Base-by-base conservation (phyloP, 2,888 invertebrate species). In the Cancer borealis region DNA sequence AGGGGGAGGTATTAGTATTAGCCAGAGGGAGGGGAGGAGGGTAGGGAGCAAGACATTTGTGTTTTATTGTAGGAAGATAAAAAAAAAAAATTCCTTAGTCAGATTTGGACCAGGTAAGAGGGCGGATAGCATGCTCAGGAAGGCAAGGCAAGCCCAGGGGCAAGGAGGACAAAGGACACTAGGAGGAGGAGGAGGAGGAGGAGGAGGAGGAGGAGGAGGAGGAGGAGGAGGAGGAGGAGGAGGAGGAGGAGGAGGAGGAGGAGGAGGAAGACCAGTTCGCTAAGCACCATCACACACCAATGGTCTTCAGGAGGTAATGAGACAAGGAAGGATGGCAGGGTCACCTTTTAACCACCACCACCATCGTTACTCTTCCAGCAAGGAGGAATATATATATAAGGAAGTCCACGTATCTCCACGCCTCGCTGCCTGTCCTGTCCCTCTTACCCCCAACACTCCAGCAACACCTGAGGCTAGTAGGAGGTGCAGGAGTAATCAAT, bases 191-290 rank as follows among this genome's bases (percentile, higher is more conserved):
- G 26, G 79, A 26, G 73, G 26, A 73, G 73, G 26, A 73, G 26
- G 73, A 73, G 73, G 73, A 73, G 26, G 73, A 73, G 26, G 73
- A 73, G 26, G 26, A 73, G 5, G 73, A 73, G 66, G 66, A 66
- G 66, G 66, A 66, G 66, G 66, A 66, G 66, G 66, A 66, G 66
- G 66, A 66, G 66, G 21, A 66, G 66, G 66, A 66, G 66, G 66
- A 21, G 17, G 21, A 66, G 66, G 21, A 66, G 66, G n/a, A 1
- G 66, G n/a, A 30, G 26, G 30, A 79, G 79, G 30, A 1, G 79
- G 10, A 26, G 79, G 30, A 26, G 12, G 30, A 14, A 26, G 30
- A 6, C 30, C 26, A 10, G 30, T 30, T 79, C 30, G 79, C 79
- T 21, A 30, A 79, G 79, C 30, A 10, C 30, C 79, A 26, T 66